Base-by-base conservation (phyloP, 2,888 invertebrate genomes). In the Drosophila melanosoma region DNA sequence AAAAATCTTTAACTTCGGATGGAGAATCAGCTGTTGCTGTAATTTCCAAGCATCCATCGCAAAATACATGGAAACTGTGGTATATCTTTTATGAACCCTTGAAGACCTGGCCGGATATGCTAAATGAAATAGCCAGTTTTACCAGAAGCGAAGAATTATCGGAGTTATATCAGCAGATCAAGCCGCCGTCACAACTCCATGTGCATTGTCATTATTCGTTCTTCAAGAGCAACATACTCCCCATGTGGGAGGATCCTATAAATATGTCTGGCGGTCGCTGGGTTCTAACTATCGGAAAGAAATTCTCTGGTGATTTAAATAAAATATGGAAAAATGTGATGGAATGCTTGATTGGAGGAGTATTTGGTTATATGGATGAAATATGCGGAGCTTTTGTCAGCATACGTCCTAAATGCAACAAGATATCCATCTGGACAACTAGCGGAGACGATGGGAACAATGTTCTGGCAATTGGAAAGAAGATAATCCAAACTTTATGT, bases 151-250 rank as follows among this genome's bases (percentile, higher is more conserved):
- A 56, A 5, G 38, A 56, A 2, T 38, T n/a, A 12, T 26, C 26
- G 38, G 8, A n/a, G 4, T 1, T 56, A 23, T 45, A 8, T 15
- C 5, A 4, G 1, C 12, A n/a, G 8, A 10, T 56, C 38, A n/a
- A 12, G 26, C 12, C 26, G 38, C 56, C 56, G 26, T 56, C 56
- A 1, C 12, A 29, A 1, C 38, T 56, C 11, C 12, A 38, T 7
- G 0, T 26, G 2, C 23, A 7, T n/a, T 38, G 38, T 12, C 20
- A 38, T n/a, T 56, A 56, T 4, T 56, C 56, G n/a, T 4, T 56
- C n/a, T 56, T 56, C 7, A 56, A 56, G 17, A 26, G n/a, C 12
- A 38, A 38, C n/a, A 56, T 56, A n/a, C 56, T n/a, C 6, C 56
- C 56, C 7, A 15, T 56, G 38, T 56, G 56, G 56, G 56, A 56